Conservation (phyloP, 2,888 invertebrate species). For the Pristionchus maxplancki region DNA sequence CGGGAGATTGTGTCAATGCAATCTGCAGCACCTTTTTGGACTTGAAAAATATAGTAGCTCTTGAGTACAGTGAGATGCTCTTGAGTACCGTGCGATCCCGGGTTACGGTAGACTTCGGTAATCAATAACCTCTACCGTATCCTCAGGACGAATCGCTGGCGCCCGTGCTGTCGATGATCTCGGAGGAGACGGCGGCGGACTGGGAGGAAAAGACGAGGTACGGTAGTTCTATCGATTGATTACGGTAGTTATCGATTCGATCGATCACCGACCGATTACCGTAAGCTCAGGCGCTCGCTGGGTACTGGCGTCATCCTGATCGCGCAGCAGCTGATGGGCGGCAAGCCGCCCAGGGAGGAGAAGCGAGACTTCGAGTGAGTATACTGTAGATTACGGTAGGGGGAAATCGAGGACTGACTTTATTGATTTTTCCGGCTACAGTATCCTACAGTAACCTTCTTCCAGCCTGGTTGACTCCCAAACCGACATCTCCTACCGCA, state of each 20-base stretch:
- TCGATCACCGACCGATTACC: background rate
- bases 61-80: background rate
- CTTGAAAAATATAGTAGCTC: background rate
- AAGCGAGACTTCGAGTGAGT: constrained; percentile 39
- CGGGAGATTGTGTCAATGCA: too few species aligned
- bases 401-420: background rate
- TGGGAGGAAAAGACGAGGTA: constrained; percentile 54
- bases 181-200: constrained; percentile 60
- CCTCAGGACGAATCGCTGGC: constrained; percentile 56
- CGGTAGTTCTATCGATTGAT: background rate
- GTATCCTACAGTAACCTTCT: background rate
- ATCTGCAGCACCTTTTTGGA: too few species aligned
- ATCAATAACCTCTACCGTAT: background rate
- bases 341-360: constrained; percentile 49
- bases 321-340: constrained; percentile 72
- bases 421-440: background rate
- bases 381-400: background rate
- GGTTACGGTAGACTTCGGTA: background rate
- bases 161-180: constrained; percentile 61
- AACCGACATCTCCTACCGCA: constrained; percentile 60
- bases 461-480: constrained; percentile 54
- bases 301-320: constrained; percentile 72
- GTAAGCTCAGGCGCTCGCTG: constrained; percentile 45
- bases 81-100: background rate
- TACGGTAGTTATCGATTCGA: background rate